Base-by-base conservation (phyloP, 2,888 invertebrate genomes). In the Chrysolina oricalcia region DNA sequence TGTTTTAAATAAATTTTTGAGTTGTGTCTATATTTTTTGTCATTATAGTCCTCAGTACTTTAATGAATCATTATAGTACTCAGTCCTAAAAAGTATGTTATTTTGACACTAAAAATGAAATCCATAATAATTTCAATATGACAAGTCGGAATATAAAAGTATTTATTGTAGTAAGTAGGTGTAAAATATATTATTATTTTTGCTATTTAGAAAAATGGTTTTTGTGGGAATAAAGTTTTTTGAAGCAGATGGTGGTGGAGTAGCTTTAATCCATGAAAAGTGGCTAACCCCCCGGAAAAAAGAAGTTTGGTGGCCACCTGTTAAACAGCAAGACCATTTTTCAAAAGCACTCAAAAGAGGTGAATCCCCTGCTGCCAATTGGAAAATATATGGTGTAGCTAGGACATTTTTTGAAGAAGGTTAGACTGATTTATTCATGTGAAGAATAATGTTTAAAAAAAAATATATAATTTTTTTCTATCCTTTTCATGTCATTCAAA, bases 221-320 rank as follows among this genome's bases (percentile, higher is more conserved):
- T 66, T 46, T 46, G 15, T 66, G 46, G 48, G 66, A 21, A 66
- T 66, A 17, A 19, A 66, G 48, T 66, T 66, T 66, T 46, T 46
- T 43, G 48, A 66, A 46, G 46, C 65, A 65, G 65, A 65, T 46
- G 65, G 69, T 72, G 70, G 70, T 17, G 59, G 62, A 23, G 23
- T 70, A 41, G 65, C 73, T 62, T 65, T 73, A 62, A 46, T 73
- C 40, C 63, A 67, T 48, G 50, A 69, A 63, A 73, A 69, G 62
- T 73, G 73, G 68, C 35, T 73, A 15, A 73, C 73, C 43, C 73
- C 73, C 43, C 53, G 68, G 41, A 73, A 73, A 73, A 59, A 68
- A 19, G 43, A 69, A 62, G 73, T 73, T 23, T 73, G 50, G 48
- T 73, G 73, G 73, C 73, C 73, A n/a, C 68, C 73, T 27, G 27